phyloP scores from a whole-genome alignment of 2,888 invertebrate genomes.

The Conchocele bisecta region DNA sequence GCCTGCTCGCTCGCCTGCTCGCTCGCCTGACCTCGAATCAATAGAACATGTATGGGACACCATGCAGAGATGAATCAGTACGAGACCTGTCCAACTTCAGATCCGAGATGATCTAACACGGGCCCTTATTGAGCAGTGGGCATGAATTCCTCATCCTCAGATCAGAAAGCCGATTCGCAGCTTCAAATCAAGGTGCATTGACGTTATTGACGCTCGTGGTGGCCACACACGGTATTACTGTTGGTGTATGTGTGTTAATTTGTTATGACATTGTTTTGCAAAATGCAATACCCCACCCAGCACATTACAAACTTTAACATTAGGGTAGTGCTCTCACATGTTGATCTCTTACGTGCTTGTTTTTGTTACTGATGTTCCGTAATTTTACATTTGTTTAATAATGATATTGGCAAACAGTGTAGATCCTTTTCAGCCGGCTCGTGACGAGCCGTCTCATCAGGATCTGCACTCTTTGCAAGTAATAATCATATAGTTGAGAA shows the following conservation, averaged over 20 bases:
- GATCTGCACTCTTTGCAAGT: no score
- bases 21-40: slow-evolving; percentile 25
- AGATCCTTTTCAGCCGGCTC: no score
- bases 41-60: slow-evolving; percentile 37
- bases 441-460: no score
- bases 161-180: slow-evolving; percentile 18
- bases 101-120: slow-evolving; percentile 60
- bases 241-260: not conserved
- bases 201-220: slow-evolving; percentile 21
- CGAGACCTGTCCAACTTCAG: not conserved
- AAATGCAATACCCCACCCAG: not conserved
- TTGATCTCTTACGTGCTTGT: no score
- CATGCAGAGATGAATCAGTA: slow-evolving; percentile 6
- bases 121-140: slow-evolving; percentile 83
- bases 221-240: slow-evolving; percentile 27
- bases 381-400: no score
- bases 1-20: slow-evolving; percentile 1
- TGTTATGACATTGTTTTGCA: not conserved
- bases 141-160: slow-evolving; percentile 22
- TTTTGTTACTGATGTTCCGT: no score
- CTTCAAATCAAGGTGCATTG: slow-evolving; percentile 15
- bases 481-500: no score
- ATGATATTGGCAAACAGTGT: no score
- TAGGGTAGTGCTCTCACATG: no score
- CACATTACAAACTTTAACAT: not conserved